These are phyloP conservation scores for Pyrocephalus nanus DNA, from an alignment of 2,797 vertebrate species.

Conservation along the genomic window DNA sequence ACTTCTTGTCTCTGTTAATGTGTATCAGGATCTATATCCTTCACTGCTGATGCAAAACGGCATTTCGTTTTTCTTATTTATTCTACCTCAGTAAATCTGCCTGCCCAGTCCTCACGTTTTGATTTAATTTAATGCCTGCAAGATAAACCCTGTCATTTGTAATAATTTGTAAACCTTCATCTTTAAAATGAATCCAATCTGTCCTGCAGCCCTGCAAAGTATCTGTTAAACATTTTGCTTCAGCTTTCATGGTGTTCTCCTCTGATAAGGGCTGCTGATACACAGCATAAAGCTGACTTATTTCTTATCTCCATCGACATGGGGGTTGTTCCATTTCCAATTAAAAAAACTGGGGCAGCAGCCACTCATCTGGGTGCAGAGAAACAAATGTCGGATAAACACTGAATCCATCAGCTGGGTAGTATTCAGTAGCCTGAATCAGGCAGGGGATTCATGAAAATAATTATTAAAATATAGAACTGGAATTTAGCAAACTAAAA, in stretches of 20 bases:
- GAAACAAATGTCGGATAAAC: conserved; percentile 50
- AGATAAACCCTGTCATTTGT: conserved; percentile 73
- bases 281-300: conserved; percentile 50
- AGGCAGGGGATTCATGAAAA: not conserved
- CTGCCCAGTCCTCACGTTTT: conserved; percentile 59
- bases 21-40: conserved; percentile 55
- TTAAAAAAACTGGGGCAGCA: conserved; percentile 65
- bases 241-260: conserved; percentile 39
- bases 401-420: conserved; percentile 36
- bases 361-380: conserved; percentile 49
- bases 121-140: conserved; percentile 72
- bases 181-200: conserved; percentile 69
- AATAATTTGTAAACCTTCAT: conserved; percentile 71
- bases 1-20: conserved; percentile 54
- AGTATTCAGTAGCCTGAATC: not conserved
- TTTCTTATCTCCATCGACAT: conserved; percentile 58
- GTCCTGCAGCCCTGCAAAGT: conserved; percentile 59
- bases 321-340: conserved; percentile 49
- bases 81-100: conserved; percentile 70
- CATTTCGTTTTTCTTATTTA: conserved; percentile 72
- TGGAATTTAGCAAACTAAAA: not conserved
- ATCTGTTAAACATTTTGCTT: conserved; percentile 55
- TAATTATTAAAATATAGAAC: not conserved
- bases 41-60: conserved; percentile 61
- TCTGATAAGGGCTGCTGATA: conserved; percentile 46